phyloP scores from a whole-genome alignment of 1,140 invertebrate species.

The Acyrthosiphon pisum region DNA sequence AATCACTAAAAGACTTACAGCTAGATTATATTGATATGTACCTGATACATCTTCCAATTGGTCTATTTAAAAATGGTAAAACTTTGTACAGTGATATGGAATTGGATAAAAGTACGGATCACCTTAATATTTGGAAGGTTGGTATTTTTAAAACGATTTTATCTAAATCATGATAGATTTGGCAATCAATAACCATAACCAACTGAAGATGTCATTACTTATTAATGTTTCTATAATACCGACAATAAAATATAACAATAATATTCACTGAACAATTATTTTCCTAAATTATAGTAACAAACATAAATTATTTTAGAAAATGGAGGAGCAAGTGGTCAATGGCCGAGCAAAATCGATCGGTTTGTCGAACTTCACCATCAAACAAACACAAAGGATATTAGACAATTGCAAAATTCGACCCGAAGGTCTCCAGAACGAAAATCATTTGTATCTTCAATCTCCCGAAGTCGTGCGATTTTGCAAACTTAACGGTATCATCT shows the following conservation, averaged over 20 bases:
- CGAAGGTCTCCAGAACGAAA: conserved; percentile 73
- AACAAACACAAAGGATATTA: conserved; percentile 61
- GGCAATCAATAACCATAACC: no score
- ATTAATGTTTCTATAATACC: background rate
- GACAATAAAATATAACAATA: background rate
- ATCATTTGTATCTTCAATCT: conserved; percentile 86
- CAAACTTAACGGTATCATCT: background rate
- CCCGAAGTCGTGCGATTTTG: conserved; percentile 57
- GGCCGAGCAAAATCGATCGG: conserved; percentile 59
- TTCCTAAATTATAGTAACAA: background rate
- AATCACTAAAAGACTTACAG: background rate
- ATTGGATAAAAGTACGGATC: background rate
- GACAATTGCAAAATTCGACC: conserved; percentile 59
- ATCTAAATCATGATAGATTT: background rate
- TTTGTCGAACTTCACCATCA: conserved; percentile 63
- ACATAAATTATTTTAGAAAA: background rate
- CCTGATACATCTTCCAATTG: background rate
- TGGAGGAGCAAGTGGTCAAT: background rate
- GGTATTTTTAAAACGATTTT: background rate
- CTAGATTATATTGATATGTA: background rate
- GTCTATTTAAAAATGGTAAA: background rate
- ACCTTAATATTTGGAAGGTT: background rate
- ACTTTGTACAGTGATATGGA: background rate
- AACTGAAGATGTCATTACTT: background rate
- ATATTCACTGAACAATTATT: background rate